Evolutionary conservation across 2,113 vertebrate genomes (phyloP).

Genomic region (Heterotilapia buettikoferi): DNA sequence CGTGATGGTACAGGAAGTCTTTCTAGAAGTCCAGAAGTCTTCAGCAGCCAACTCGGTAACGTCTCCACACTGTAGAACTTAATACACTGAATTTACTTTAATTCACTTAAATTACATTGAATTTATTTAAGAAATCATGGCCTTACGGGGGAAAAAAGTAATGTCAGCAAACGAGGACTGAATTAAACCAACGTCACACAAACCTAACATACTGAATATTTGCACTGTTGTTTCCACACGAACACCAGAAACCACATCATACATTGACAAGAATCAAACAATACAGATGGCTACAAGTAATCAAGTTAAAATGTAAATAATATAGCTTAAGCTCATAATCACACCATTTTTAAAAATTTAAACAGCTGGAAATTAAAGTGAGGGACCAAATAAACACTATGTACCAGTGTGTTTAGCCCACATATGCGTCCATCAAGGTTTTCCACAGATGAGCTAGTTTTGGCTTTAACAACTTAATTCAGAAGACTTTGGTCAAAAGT

Average conservation of each 20-base stretch:
- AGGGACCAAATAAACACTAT: not conserved
- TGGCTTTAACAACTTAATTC: not conserved
- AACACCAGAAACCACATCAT: not conserved
- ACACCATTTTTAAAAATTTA: rapidly evolving
- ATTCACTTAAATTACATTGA: not conserved
- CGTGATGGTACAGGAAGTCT: not conserved
- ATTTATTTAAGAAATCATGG: not conserved
- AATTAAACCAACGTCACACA: not conserved
- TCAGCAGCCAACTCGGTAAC: not conserved
- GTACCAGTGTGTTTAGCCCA: not conserved
- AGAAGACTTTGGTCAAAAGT: not conserved
- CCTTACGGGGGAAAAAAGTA: rapidly evolving
- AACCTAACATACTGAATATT: not conserved
- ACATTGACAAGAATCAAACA: not conserved
- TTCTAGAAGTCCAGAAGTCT: not conserved
- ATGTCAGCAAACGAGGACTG: not conserved
- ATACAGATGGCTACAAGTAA: not conserved
- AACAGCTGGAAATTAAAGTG: not conserved
- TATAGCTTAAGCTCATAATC: not conserved
- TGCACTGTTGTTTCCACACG: rapidly evolving
- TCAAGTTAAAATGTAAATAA: not conserved
- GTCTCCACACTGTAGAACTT: rapidly evolving
- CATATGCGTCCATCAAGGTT: not conserved
- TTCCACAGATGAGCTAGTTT: not conserved
- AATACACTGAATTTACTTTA: too few species aligned